phyloP scores from a whole-genome alignment of 2,113 vertebrate genomes.

The Thryonomys swinderianus region DNA sequence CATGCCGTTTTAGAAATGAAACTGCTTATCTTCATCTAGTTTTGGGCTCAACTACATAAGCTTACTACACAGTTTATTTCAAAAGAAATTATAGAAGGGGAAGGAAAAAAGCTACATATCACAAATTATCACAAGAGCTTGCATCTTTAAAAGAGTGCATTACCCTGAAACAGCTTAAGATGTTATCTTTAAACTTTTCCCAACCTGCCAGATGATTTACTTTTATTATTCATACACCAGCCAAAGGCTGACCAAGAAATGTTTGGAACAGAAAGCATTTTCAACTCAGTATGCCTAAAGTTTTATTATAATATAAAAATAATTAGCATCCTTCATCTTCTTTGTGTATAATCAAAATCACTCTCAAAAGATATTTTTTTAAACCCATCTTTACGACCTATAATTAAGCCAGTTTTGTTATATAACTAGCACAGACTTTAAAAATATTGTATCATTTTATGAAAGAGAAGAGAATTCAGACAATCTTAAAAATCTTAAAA shows the following conservation, averaged over 20 bases:
- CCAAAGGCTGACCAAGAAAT: constrained; percentile 17
- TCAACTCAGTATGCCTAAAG: background rate
- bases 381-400: background rate
- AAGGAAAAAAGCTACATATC: background rate
- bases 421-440: background rate
- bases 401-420: constrained; percentile 29
- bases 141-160: background rate
- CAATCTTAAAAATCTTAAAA: constrained; percentile 31
- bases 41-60: background rate
- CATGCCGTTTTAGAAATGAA: background rate
- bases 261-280: background rate
- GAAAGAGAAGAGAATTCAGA: background rate
- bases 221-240: background rate
- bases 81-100: background rate
- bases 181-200: background rate
- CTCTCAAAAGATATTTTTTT: background rate
- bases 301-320: constrained; percentile 4
- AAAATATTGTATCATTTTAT: background rate
- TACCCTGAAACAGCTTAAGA: constrained; percentile 25
- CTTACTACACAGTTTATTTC: background rate
- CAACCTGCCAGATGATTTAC: constrained; percentile 1
- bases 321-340: background rate
- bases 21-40: background rate
- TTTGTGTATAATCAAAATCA: constrained; percentile 10
- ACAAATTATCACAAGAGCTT: background rate